Base-by-base conservation (phyloP, 1,140 invertebrate genomes). In the Bombus superbus region DNA sequence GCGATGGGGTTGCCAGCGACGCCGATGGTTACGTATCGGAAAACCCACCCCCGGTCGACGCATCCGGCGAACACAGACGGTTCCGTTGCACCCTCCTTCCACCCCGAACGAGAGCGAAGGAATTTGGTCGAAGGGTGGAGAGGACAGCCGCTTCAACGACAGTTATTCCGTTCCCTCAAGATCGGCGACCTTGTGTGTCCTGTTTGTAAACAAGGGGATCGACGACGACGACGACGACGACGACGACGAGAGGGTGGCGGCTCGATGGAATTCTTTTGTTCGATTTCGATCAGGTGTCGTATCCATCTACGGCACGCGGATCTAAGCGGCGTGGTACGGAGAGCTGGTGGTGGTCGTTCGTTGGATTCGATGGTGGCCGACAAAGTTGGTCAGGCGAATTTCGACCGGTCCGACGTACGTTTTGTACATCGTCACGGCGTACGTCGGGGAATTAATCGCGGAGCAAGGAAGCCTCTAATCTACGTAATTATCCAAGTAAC, bases 31-130 rank as follows among this genome's bases (percentile, higher is more conserved):
- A 84, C 85, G 83, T 91, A 91, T 92, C 90, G 93, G 90, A 90
- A 93, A 93, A 93, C 88, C 90, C 89, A 89, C n/a, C 64, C 66
- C 74, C 57, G 38, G 42, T 32, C 86, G 84, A 87, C 91, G 89
- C 88, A 90, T 92, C 88, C 88, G 83, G 72, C 62, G 81, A 82
- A 44, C 82, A 68, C 59, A 44, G 28, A n/a, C 35, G 79, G 71
- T 32, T 35, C 47, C 62, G 66, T 53, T 69, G 40, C 71, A 47
- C 71, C 81, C 74, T 75, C 81, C 74, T 75, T 68, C 79, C 5
- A 44, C n/a, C 25, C 18, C 59, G 44, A 40, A 3, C 71, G 25
- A 22, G 59, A 42, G 18, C 80, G 53, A 62, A 83, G 83, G 82
- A 80, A 87, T 85, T 85, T 57, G 53, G 75, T 32, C 72, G 38